Evolutionary conservation across 2,113 vertebrate species (phyloP).

Genomic region (Anhinga anhinga): DNA sequence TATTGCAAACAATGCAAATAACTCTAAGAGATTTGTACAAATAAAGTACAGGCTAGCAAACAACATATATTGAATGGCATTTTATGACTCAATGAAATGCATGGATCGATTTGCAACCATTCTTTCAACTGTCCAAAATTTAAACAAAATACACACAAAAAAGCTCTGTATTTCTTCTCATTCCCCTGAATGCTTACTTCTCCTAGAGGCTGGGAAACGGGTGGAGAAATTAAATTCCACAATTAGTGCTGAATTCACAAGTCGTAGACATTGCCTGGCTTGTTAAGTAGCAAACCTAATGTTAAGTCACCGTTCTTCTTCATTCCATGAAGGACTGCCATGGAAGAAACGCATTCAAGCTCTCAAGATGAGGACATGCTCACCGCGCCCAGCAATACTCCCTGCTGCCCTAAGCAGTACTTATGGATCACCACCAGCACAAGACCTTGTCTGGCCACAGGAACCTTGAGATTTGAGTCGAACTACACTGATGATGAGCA

Average conservation of each 20-base stretch:
- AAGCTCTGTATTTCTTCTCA: neutral
- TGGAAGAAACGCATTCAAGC: neutral
- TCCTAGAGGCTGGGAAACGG: neutral
- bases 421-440: neutral
- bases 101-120: neutral
- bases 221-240: neutral
- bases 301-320: neutral
- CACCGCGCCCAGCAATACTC: neutral
- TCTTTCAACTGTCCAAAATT: neutral
- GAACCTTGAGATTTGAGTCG: neutral
- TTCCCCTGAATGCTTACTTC: neutral
- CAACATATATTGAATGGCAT: neutral
- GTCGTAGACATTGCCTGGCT: neutral
- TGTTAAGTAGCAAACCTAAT: neutral
- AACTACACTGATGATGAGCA: neutral
- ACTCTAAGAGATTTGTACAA: neutral
- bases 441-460: neutral
- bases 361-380: neutral
- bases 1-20: neutral
- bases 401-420: neutral
- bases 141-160: neutral
- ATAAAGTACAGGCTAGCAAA: neutral
- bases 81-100: neutral
- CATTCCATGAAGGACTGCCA: neutral
- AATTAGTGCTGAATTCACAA: neutral